Percentiles rank a stretch among this genome's conserved stretches.
Evolutionary conservation across 2,888 invertebrate genomes (phyloP).

Genomic region (Iselma pallidipennis): DNA sequence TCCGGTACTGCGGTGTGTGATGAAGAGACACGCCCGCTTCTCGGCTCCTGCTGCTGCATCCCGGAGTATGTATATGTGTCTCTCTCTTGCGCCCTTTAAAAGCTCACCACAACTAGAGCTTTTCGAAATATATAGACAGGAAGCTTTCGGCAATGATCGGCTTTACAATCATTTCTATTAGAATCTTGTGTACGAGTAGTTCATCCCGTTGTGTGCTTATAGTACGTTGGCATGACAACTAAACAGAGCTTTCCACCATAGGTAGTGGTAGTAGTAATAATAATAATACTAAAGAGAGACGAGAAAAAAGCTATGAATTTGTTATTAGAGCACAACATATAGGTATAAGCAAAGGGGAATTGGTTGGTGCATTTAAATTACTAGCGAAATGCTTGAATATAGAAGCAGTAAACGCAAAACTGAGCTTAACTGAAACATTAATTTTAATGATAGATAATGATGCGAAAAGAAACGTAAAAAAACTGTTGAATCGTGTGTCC

Average conservation of each 20-base stretch:
- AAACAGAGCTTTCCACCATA: constrained; percentile 31
- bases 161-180: background rate
- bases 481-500: too few relatives aligned
- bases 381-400: too few relatives aligned
- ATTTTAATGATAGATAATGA: too few relatives aligned
- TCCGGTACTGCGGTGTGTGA: constrained; percentile 42
- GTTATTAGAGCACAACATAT: constrained; percentile 25
- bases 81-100: background rate
- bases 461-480: too few relatives aligned
- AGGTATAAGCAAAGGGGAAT: constrained; percentile 18
- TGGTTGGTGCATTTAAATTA: constrained; percentile 24
- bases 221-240: constrained; percentile 30
- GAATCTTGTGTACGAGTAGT: background rate
- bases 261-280: too few relatives aligned
- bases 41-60: constrained; percentile 42
- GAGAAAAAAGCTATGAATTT: constrained; percentile 33
- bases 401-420: too few relatives aligned
- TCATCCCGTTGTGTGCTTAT: constrained; percentile 5
- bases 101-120: background rate
- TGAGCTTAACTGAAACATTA: too few relatives aligned
- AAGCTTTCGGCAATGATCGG: background rate
- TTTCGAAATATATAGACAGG: background rate
- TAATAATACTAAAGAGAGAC: too few relatives aligned
- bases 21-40: constrained; percentile 50
- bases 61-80: constrained; percentile 34